These are phyloP conservation scores for Thaumatotibia leucotreta DNA, from an alignment of 1,140 invertebrate genomes.

Conservation along the genomic window DNA sequence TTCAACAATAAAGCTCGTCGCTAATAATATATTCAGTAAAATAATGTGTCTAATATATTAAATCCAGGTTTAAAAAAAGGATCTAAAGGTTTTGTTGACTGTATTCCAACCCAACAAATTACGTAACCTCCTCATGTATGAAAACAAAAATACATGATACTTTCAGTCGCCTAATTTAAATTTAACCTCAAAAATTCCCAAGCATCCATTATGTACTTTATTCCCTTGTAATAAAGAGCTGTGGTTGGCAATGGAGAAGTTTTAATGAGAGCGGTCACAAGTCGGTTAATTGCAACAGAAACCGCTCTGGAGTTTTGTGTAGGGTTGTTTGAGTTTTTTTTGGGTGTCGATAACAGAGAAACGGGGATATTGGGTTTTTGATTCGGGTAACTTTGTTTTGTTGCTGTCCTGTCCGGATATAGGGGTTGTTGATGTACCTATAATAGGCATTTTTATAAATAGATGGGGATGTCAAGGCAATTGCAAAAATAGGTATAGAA, in stretches of 20 bases:
- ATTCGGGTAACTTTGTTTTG: not conserved
- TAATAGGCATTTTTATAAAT: too few relatives aligned
- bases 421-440: too few relatives aligned
- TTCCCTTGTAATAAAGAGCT: conserved; percentile 17
- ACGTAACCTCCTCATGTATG: conserved; percentile 10
- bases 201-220: not conserved
- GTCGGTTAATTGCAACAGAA: conserved; percentile 25
- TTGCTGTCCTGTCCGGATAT: not conserved
- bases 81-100: not conserved
- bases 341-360: not conserved
- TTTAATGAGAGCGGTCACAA: conserved; percentile 22
- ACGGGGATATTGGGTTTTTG: too few relatives aligned
- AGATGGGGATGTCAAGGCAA: too few relatives aligned
- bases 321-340: not conserved
- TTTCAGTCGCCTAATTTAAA: conserved; percentile 7
- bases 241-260: conserved; percentile 21
- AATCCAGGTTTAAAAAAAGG: too few relatives aligned
- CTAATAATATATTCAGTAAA: too few relatives aligned
- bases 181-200: not conserved
- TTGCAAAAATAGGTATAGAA: too few relatives aligned
- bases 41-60: too few relatives aligned
- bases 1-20: too few relatives aligned
- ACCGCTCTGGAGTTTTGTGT: conserved; percentile 5
- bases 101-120: not conserved
- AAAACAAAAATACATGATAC: conserved; percentile 11